Evolutionary conservation across 2,113 vertebrate genomes (phyloP).

Genomic region (Galemys pyrenaicus): DNA sequence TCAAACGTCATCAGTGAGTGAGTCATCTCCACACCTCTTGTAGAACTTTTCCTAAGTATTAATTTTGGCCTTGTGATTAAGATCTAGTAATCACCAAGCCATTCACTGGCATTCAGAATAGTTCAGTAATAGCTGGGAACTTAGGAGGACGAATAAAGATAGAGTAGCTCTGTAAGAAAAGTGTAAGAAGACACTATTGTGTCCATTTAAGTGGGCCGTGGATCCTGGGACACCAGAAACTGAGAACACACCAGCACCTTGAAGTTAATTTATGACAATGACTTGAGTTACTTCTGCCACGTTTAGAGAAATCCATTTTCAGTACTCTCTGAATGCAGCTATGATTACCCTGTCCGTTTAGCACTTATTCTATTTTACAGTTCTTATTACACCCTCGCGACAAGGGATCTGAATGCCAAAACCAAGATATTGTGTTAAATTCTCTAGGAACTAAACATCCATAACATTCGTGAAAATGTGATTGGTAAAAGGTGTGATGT

Average conservation of each 20-base stretch:
- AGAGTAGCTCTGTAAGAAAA: too few relatives aligned
- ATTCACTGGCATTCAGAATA: too few relatives aligned
- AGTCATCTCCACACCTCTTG: too few relatives aligned
- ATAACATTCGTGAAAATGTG: conserved; percentile 3
- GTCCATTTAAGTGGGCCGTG: too few relatives aligned
- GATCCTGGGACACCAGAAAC: neutral
- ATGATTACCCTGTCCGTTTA: neutral
- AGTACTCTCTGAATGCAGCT: neutral
- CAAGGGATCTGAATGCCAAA: neutral
- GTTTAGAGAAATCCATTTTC: neutral
- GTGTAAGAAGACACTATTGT: too few relatives aligned
- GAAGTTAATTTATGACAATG: neutral
- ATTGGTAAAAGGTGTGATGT: neutral
- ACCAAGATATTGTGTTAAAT: neutral
- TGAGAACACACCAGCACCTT: neutral
- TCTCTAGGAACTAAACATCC: conserved; percentile 14
- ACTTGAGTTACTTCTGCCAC: neutral
- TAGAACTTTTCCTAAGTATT: too few relatives aligned
- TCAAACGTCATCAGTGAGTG: too few relatives aligned
- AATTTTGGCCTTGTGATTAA: too few relatives aligned
- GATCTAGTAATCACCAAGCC: too few relatives aligned
- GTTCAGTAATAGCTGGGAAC: too few relatives aligned
- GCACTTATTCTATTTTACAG: neutral
- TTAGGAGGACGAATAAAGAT: too few relatives aligned
- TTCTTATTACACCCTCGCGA: neutral